Percentiles rank a stretch among this genome's conserved stretches.
Evolutionary conservation across 1,140 invertebrate genomes (phyloP).

Genomic region (Zaprionus camerounensis): DNA sequence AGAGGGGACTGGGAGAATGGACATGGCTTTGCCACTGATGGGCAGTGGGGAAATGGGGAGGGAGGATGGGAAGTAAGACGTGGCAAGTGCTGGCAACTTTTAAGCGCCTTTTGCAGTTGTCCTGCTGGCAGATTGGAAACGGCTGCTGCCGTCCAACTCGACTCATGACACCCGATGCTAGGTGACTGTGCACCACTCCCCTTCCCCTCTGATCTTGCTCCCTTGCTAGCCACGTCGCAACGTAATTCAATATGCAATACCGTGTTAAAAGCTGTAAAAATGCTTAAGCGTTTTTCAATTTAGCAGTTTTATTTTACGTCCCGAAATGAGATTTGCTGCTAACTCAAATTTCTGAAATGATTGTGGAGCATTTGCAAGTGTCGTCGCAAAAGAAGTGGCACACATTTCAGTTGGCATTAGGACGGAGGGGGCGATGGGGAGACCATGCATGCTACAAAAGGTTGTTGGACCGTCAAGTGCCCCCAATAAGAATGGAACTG

Average conservation of each 20-base stretch:
- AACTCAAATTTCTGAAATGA: constrained; percentile 72
- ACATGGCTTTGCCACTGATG: constrained; percentile 37
- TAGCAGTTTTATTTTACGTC: constrained; percentile 73
- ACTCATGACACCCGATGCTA: constrained; percentile 21
- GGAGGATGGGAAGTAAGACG: constrained; percentile 5
- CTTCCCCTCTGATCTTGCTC: neutral
- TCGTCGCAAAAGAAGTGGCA: neutral
- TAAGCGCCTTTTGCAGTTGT: constrained; percentile 47
- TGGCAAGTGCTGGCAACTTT: constrained; percentile 38
- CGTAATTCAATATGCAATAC: constrained; percentile 78
- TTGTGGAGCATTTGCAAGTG: constrained; percentile 64
- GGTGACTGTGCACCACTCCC: neutral
- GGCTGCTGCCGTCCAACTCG: constrained; percentile 1
- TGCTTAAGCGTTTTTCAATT: constrained; percentile 82
- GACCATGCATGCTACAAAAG: no score
- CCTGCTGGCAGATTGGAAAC: constrained; percentile 30
- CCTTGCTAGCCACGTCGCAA: constrained; percentile 12
- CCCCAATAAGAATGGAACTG: no score
- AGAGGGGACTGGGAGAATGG: constrained; percentile 46
- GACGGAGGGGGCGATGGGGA: neutral
- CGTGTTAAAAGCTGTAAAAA: constrained; percentile 82
- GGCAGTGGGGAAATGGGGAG: constrained; percentile 5
- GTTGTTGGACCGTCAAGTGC: no score
- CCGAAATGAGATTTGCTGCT: constrained; percentile 70
- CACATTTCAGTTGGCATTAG: neutral